These are phyloP conservation scores for Phylloscopus whistleri DNA, from an alignment of 2,113 vertebrate genomes.

Conservation along the genomic window DNA sequence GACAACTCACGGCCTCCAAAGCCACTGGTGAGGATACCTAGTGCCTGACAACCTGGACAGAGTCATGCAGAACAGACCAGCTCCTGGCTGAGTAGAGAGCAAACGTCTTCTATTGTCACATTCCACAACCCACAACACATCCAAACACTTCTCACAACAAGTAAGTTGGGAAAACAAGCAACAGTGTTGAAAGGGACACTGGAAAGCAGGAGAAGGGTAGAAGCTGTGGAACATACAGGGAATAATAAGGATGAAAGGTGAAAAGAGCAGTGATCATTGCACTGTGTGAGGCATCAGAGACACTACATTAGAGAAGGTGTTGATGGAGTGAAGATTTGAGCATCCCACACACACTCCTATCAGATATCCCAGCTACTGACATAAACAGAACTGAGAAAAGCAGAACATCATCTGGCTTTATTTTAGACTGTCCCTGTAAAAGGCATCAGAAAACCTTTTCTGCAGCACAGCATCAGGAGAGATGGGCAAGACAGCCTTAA, in stretches of 20 bases:
- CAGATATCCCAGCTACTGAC: neutral
- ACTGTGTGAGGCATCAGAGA: neutral
- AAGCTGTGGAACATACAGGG: neutral
- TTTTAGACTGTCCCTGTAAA: neutral
- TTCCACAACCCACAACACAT: neutral
- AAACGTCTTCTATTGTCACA: neutral
- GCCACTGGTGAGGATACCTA: neutral
- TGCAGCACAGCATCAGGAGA: neutral
- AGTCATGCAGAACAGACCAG: neutral
- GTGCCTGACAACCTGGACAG: neutral
- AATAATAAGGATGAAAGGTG: neutral
- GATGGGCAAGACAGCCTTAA: neutral
- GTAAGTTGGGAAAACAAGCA: neutral
- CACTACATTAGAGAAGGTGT: neutral
- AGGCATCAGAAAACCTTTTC: neutral
- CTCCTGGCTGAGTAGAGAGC: neutral
- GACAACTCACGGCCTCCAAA: neutral
- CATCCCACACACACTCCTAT: neutral
- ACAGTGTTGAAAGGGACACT: neutral
- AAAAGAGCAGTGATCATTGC: neutral
- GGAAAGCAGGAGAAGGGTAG: neutral
- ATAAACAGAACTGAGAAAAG: neutral
- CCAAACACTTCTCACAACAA: neutral
- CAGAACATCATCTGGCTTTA: neutral
- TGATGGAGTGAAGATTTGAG: constrained; percentile 24